Conservation (phyloP, 2,113 vertebrate genomes). For the Manacus vitellinus region DNA sequence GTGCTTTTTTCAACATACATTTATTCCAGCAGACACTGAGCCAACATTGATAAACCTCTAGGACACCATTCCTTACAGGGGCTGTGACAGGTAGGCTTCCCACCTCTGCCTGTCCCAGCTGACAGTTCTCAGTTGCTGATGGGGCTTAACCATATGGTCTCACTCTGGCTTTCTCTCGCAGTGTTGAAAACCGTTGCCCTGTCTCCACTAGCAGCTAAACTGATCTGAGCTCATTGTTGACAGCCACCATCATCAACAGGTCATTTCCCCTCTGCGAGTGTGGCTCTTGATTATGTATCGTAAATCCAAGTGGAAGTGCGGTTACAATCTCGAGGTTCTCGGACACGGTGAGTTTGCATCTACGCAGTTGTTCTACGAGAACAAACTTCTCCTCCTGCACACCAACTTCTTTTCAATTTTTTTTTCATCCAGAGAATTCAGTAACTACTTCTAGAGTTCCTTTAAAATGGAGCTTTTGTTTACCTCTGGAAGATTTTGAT, state of each 20-base stretch:
- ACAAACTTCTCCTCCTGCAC: neutral
- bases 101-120: neutral
- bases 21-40: neutral
- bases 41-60: neutral
- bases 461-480: neutral
- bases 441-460: neutral
- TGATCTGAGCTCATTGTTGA: conserved; percentile 44
- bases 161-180: conserved; percentile 51
- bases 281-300: conserved; percentile 41
- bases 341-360: conserved; percentile 16
- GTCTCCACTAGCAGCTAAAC: conserved; percentile 51
- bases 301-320: conserved; percentile 54
- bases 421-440: neutral
- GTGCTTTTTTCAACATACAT: neutral
- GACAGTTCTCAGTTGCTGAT: neutral
- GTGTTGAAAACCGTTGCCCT: conserved; percentile 55
- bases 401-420: neutral
- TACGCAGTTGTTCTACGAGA: neutral
- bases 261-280: neutral
- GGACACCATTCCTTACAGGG: fast-evolving
- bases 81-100: neutral
- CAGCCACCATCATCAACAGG: conserved; percentile 41
- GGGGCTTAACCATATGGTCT: conserved; percentile 54
- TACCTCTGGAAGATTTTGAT: neutral
- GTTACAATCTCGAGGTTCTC: conserved; percentile 24